A percentile compares a stretch with the other conserved stretches of the same genome.
Evolutionary conservation across 35 echinoderm and acorn worm genomes (phyloP).

Genomic region (Strongylocentrotus purpuratus): DNA sequence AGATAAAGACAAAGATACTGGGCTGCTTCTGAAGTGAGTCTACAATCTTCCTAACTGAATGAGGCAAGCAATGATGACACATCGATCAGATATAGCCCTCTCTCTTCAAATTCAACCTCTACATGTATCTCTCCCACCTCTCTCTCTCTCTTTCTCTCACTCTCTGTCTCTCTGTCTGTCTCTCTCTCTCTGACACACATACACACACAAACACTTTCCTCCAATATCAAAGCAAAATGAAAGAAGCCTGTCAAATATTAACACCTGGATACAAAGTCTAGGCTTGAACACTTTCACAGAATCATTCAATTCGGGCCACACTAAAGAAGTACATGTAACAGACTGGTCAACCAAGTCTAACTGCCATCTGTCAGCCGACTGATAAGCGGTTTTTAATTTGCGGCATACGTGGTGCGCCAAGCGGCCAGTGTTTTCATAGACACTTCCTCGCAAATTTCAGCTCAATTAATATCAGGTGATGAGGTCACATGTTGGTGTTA

Average conservation of each 20-base stretch:
- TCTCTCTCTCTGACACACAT: neutral
- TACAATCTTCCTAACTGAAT: neutral
- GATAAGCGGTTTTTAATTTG: slow-evolving; percentile 13
- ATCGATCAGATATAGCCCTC: neutral
- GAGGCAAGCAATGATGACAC: neutral
- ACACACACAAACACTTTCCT: neutral
- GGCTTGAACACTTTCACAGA: neutral
- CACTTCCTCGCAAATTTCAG: neutral
- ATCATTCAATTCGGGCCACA: neutral
- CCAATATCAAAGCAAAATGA: neutral
- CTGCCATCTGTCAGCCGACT: neutral
- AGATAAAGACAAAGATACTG: neutral
- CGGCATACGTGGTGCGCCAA: neutral
- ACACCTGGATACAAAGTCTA: neutral
- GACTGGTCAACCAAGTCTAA: neutral
- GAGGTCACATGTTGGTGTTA: neutral
- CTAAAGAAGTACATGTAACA: neutral
- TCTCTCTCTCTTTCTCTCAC: neutral
- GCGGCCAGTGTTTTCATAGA: neutral
- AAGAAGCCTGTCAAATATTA: neutral
- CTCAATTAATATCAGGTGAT: slow-evolving; percentile 12
- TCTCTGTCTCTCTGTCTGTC: neutral
- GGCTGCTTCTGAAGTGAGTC: neutral
- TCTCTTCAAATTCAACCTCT: too few relatives aligned
- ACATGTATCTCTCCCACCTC: neutral